Evolutionary conservation across 2,797 vertebrate species (phyloP).

Genomic region (Channallabes apus): DNA sequence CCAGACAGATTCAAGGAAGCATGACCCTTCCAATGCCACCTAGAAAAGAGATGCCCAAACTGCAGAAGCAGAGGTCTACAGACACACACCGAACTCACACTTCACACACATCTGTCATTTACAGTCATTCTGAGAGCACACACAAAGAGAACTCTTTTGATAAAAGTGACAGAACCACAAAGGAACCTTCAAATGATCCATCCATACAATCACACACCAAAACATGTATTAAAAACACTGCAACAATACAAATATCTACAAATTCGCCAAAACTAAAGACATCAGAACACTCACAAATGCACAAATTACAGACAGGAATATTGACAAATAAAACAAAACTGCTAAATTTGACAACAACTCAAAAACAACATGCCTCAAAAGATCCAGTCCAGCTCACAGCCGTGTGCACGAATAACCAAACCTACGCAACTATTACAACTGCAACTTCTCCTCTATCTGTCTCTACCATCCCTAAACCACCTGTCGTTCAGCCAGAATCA

Average conservation of each 20-base stretch:
- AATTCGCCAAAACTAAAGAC: conserved; percentile 40
- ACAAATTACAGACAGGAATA: conserved; percentile 33
- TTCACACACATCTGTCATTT: conserved; percentile 23
- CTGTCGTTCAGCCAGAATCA: conserved; percentile 54
- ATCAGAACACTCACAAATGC: conserved; percentile 35
- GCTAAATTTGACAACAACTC: conserved; percentile 52
- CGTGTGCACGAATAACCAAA: conserved; percentile 22
- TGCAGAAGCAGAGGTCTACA: conserved; percentile 41
- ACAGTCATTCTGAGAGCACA: conserved; percentile 1
- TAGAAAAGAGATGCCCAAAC: conserved; percentile 45
- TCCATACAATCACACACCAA: conserved; percentile 61
- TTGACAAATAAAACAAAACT: conserved; percentile 36
- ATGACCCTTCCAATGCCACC: conserved; percentile 74
- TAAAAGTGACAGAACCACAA: conserved; percentile 52
- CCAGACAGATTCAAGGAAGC: conserved; percentile 67
- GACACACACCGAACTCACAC: conserved; percentile 27
- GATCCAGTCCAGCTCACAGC: conserved; percentile 5
- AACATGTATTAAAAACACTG: conserved; percentile 24
- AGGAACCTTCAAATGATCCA: conserved; percentile 64
- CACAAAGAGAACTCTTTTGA: conserved; percentile 15
- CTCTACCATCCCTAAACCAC: conserved; percentile 32
- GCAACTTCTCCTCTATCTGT: neutral
- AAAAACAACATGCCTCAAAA: conserved; percentile 23
- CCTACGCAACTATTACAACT: conserved; percentile 30
- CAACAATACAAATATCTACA: conserved; percentile 9